These are phyloP conservation scores for Eptesicus fuscus DNA, from an alignment of 2,113 vertebrate genomes.

Conservation along the genomic window DNA sequence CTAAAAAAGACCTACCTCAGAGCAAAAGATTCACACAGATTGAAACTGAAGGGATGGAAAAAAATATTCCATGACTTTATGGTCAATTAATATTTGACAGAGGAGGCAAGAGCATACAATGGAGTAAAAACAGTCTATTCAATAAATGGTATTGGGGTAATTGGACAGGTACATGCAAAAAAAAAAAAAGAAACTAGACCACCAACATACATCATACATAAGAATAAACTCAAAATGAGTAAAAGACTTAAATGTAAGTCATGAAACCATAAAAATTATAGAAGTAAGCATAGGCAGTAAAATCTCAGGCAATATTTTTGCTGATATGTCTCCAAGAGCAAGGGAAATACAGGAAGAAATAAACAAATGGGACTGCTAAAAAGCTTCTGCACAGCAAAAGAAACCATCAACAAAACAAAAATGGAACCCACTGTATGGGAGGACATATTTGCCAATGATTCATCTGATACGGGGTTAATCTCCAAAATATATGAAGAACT, in stretches of 20 bases:
- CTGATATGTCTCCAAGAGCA: background rate
- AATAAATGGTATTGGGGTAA: background rate
- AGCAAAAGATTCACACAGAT: too few species aligned
- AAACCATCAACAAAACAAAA: background rate
- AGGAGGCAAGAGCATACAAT: background rate
- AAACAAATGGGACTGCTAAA: background rate
- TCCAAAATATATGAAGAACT: background rate
- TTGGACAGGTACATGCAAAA: background rate
- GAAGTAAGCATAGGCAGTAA: background rate
- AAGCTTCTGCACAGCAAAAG: background rate
- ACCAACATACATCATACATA: background rate
- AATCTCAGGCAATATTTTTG: background rate
- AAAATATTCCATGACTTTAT: background rate
- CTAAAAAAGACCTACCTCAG: too few species aligned
- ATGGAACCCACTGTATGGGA: background rate
- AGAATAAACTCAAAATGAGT: background rate
- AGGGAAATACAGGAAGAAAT: background rate
- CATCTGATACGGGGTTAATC: background rate
- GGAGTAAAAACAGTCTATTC: too few species aligned
- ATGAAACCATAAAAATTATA: background rate
- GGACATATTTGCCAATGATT: background rate
- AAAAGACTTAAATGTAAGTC: background rate
- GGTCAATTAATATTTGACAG: background rate
- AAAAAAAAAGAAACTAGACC: background rate
- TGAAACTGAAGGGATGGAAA: too few species aligned